These are phyloP conservation scores for Formicarius rufipectus DNA, from an alignment of 2,113 vertebrate genomes.

Conservation along the genomic window DNA sequence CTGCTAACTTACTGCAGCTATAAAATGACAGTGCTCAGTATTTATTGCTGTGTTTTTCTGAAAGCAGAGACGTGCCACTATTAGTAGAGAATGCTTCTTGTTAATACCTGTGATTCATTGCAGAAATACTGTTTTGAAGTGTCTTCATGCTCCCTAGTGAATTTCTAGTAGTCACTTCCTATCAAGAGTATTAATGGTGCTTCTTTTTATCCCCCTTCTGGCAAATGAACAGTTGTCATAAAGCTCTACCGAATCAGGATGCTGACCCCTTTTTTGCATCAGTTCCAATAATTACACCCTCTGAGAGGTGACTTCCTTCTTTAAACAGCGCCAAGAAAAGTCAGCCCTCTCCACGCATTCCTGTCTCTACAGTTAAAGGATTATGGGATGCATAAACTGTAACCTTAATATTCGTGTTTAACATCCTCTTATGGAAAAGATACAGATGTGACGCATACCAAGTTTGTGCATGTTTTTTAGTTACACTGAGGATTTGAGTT, in stretches of 20 bases:
- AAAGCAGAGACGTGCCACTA: not conserved
- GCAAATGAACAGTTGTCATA: constrained; percentile 24
- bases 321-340: not conserved
- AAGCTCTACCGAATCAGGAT: constrained; percentile 8
- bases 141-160: not conserved
- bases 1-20: not conserved
- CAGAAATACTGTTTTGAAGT: constrained; percentile 10
- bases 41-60: not conserved
- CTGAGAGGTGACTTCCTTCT: not conserved
- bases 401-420: not conserved
- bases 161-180: constrained; percentile 12
- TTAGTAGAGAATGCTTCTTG: not conserved
- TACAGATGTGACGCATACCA: not conserved
- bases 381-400: not conserved
- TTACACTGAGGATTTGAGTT: not conserved
- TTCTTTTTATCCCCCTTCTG: constrained; percentile 17
- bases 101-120: constrained; percentile 43
- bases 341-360: not conserved
- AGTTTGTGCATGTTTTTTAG: not conserved
- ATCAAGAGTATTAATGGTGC: not conserved
- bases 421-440: not conserved
- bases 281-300: constrained; percentile 14
- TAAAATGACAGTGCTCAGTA: not conserved
- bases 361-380: not conserved
- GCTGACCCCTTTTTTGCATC: constrained; percentile 44